Evolutionary conservation across 2,797 vertebrate genomes (phyloP).

Genomic region (Myotis pilosus): DNA sequence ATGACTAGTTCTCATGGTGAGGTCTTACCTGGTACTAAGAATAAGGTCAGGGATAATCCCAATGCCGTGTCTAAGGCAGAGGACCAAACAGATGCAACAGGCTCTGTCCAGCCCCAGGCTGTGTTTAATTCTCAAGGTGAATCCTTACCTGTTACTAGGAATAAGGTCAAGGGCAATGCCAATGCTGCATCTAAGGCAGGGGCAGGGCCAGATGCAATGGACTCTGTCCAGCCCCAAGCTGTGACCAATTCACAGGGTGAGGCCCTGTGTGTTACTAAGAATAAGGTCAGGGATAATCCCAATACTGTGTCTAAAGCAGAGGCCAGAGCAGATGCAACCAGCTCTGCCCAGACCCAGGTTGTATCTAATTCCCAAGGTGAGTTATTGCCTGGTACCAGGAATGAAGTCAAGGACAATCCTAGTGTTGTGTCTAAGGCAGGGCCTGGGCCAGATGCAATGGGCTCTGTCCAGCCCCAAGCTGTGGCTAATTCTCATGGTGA

Average conservation of each 20-base stretch:
- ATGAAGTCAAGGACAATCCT: background rate
- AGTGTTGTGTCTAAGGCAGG: background rate
- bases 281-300: slow-evolving; percentile 23
- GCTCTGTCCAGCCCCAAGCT: background rate
- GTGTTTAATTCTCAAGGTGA: background rate
- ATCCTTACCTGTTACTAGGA: background rate
- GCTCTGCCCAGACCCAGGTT: background rate
- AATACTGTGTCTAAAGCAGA: slow-evolving; percentile 31
- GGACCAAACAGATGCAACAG: background rate
- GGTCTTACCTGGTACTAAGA: slow-evolving; percentile 37
- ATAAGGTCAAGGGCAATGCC: background rate
- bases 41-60: background rate
- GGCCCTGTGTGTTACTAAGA: slow-evolving; percentile 15
- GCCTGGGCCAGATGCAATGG: background rate
- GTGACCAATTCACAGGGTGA: background rate
- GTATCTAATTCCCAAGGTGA: background rate
- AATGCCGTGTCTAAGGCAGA: background rate
- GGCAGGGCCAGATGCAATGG: background rate
- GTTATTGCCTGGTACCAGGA: background rate
- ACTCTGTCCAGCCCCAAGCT: background rate
- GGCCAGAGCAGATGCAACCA: background rate
- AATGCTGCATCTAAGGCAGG: background rate
- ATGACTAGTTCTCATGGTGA: background rate
- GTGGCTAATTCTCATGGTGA: slow-evolving; percentile 40
- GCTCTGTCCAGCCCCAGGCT: background rate